Conservation (phyloP, 1,140 invertebrate genomes). For the Caenorhabditis tropicalis region DNA sequence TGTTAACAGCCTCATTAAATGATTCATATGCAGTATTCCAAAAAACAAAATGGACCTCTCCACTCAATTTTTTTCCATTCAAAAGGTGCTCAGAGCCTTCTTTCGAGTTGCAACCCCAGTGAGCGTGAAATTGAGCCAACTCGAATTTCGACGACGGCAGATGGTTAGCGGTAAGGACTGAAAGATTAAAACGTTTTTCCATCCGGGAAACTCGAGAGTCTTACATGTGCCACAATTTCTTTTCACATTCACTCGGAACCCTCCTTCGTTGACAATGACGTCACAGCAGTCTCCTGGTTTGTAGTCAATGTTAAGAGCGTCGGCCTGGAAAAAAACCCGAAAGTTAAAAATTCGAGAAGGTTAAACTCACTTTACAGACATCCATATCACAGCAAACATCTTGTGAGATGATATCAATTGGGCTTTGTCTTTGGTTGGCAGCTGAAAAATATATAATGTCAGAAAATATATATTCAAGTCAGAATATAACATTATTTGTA, state of each 20-base stretch:
- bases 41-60: constrained; percentile 78
- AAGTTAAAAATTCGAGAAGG: not conserved
- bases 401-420: constrained; percentile 55
- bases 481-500: not conserved
- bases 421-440: constrained; percentile 45
- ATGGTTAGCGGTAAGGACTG: constrained; percentile 52
- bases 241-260: constrained; percentile 51
- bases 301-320: constrained; percentile 50
- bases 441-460: not conserved
- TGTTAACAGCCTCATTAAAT: constrained; percentile 75
- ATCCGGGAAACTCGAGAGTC: not conserved
- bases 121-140: constrained; percentile 56
- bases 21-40: constrained; percentile 77
- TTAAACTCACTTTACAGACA: constrained; percentile 49
- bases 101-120: constrained; percentile 49
- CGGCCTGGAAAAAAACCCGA: constrained; percentile 35
- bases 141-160: constrained; percentile 35
- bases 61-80: constrained; percentile 53
- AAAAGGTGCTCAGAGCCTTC: constrained; percentile 54
- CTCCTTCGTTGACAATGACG: constrained; percentile 39
- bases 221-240: constrained; percentile 53
- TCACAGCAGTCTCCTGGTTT: constrained; percentile 51
- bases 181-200: not conserved
- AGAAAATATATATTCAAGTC: too few species aligned
- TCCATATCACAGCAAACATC: constrained; percentile 22